Base-by-base conservation (phyloP, 2,888 invertebrate genomes). In the Alviniconcha strummeri region DNA sequence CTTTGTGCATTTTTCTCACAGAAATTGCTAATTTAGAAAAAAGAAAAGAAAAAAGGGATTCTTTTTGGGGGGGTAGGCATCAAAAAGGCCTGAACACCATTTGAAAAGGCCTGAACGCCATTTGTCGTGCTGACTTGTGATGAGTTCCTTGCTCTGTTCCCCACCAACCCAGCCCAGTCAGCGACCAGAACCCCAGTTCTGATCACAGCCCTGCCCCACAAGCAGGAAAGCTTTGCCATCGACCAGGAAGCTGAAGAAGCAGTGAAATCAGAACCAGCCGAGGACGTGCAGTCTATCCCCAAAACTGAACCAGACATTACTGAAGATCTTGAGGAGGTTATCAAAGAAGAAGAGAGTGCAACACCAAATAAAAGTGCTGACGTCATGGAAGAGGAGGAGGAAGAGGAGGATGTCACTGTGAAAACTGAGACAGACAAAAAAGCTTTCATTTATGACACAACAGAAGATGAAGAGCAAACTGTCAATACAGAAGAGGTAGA, bases 401-500 rank as follows among this genome's bases (percentile, higher is more conserved):
- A 71, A n/a, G 17, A 9, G 19, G 71, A 71, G 17, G 71, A 71
- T 4, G 56, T 57, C 11, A 9, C 15, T 9, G 77, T 60, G 54
- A 57, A 81, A 57, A 60, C 57, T 4, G 71, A 60, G 60, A 13
- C 8, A 4, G 60, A 60, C 8, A 4, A 60, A 60, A 60, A 60
- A 2, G 60, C 13, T 8, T 11, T 11, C 60, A 60, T 60, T 60
- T 8, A 60, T 11, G 60, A 60, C 8, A 13, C 13, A n/a, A 56
- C 36, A 54, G 56, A 79, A 60, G 60, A 60, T 57, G 81, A 57
- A 57, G 74, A 56, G n/a, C 9, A 54, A 2, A 71, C 72, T 11
- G 11, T 57, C 55, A n/a, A 78, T 57, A 71, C 56, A 54, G 81
- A 81, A 71, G 67, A 57, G 9, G 64, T 15, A 17, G 84, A 81